Percentiles rank a stretch among this genome's conserved stretches.
Conservation (phyloP, 2,888 invertebrate genomes). For the Fragum whitleyi region DNA sequence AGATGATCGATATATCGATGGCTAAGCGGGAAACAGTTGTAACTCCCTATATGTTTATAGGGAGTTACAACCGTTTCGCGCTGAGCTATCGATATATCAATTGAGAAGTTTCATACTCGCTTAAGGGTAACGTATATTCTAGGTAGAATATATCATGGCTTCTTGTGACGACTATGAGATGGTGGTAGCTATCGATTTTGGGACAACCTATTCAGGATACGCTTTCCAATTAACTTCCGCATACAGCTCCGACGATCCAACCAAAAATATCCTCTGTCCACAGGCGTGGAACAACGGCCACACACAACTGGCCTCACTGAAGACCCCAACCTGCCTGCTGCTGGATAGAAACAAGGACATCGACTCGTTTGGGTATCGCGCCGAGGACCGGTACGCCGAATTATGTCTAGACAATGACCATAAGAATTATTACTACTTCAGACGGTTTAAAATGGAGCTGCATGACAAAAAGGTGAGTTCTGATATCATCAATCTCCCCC, state of each 20-base stretch:
- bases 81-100: too few relatives aligned
- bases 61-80: too few relatives aligned
- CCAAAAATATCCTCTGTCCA: slow-evolving; percentile 43
- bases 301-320: slow-evolving; percentile 16
- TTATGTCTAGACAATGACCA: slow-evolving; percentile 48
- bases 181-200: slow-evolving; percentile 45
- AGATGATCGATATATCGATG: too few relatives aligned
- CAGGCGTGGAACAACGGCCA: slow-evolving; percentile 46
- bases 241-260: slow-evolving; percentile 44
- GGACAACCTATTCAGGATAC: slow-evolving; percentile 50
- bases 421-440: slow-evolving; percentile 51
- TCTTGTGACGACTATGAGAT: slow-evolving; percentile 6
- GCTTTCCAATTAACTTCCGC: slow-evolving; percentile 42
- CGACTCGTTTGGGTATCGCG: slow-evolving; percentile 58
- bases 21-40: too few relatives aligned
- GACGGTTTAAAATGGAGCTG: slow-evolving; percentile 61
- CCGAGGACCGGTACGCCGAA: slow-evolving; percentile 56
- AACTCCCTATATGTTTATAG: too few relatives aligned
- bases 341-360: slow-evolving; percentile 52
- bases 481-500: too few relatives aligned
- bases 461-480: slow-evolving; percentile 35
- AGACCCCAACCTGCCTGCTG: slow-evolving; percentile 39
- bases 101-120: too few relatives aligned
- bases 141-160: too few relatives aligned
- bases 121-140: too few relatives aligned